Evolutionary conservation across 1,140 invertebrate genomes (phyloP).

Genomic region (Megalonaias nervosa): DNA sequence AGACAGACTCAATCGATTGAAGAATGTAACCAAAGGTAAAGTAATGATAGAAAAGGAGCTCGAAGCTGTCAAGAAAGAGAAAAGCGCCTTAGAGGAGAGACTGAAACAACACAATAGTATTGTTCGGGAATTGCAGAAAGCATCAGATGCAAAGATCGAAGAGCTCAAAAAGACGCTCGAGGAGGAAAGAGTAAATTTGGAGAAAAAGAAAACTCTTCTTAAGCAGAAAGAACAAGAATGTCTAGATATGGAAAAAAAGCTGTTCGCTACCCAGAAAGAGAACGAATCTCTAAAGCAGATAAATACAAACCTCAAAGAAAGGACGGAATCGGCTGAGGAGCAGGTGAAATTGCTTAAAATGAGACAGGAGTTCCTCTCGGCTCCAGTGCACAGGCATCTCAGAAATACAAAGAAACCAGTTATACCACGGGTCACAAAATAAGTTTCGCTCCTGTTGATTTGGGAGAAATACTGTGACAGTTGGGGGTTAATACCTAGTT

Average conservation of each 20-base stretch:
- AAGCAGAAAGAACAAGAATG: constrained; percentile 21
- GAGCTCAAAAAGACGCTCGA: too few species aligned
- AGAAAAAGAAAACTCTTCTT: constrained; percentile 11
- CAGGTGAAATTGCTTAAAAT: too few species aligned
- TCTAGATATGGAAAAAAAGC: constrained; percentile 14
- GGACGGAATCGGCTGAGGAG: too few species aligned
- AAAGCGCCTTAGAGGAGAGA: constrained; percentile 21
- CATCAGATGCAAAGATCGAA: too few species aligned
- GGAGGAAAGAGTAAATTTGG: not conserved
- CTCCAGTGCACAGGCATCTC: too few species aligned
- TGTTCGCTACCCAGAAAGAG: constrained; percentile 10
- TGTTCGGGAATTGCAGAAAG: too few species aligned
- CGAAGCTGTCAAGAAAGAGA: constrained; percentile 19
- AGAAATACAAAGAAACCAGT: too few species aligned
- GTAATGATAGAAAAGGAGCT: not conserved
- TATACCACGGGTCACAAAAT: too few species aligned
- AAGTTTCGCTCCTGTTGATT: too few species aligned
- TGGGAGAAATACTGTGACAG: too few species aligned
- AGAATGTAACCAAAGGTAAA: not conserved
- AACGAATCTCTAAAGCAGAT: constrained; percentile 19
- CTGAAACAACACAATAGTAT: constrained; percentile 14
- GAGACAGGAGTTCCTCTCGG: too few species aligned
- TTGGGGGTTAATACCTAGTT: too few species aligned
- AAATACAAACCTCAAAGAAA: constrained; percentile 8
- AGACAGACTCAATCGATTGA: constrained; percentile 13